These are phyloP conservation scores for Mallotus villosus DNA, from an alignment of 2,797 vertebrate species.

Conservation along the genomic window DNA sequence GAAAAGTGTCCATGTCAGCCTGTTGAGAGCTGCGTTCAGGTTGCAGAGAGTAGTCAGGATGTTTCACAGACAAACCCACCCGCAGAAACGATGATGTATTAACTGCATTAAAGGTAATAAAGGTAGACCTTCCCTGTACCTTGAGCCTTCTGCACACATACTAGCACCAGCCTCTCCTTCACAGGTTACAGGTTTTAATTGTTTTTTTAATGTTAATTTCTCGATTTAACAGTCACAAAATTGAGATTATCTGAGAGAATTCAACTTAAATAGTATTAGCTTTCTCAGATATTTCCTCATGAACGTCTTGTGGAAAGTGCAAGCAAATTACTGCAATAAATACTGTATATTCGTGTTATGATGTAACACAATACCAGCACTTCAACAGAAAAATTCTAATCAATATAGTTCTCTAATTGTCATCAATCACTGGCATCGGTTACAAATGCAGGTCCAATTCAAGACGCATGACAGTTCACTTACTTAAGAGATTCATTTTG, in stretches of 20 bases:
- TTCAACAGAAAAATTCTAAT: too few relatives aligned
- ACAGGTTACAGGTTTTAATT: too few relatives aligned
- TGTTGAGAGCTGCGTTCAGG: conserved; percentile 32
- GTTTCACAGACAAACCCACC: background rate
- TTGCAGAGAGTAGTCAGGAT: background rate
- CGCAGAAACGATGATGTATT: background rate
- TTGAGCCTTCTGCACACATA: background rate
- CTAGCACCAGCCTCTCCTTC: background rate
- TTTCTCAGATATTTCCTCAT: too few relatives aligned
- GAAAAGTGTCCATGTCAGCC: conserved; percentile 40
- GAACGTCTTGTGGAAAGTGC: too few relatives aligned
- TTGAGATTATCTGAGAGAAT: background rate
- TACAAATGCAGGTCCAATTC: background rate
- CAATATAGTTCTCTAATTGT: background rate
- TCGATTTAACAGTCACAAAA: too few relatives aligned
- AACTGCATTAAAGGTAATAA: background rate
- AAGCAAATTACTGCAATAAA: too few relatives aligned
- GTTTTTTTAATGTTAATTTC: too few relatives aligned
- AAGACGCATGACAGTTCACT: background rate
- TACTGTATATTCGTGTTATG: too few relatives aligned
- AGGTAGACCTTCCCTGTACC: background rate
- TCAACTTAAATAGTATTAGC: too few relatives aligned
- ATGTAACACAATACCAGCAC: too few relatives aligned
- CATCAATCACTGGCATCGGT: background rate
- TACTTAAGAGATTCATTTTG: conserved; percentile 8